Evolutionary conservation across 2,797 vertebrate species (phyloP).

Genomic region (Chrysocyon brachyurus): DNA sequence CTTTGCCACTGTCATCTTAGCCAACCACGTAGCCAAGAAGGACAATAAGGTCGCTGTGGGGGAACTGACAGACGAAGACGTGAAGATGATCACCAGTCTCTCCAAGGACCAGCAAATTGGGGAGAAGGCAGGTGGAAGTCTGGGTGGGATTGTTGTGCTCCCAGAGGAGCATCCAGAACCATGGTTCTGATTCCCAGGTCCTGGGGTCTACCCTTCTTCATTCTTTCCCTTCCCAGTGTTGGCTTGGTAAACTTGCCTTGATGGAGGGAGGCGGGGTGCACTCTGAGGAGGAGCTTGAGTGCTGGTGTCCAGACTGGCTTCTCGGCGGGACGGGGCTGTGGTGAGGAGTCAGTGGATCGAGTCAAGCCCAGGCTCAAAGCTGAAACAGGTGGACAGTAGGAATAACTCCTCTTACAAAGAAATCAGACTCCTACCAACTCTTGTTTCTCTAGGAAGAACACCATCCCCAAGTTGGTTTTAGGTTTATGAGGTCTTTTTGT

Average conservation of each 20-base stretch:
- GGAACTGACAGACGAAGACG: constrained; percentile 96
- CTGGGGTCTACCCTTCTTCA: neutral
- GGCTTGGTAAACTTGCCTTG: neutral
- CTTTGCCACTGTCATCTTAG: constrained; percentile 97
- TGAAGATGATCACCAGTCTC: constrained; percentile 94
- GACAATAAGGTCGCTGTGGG: constrained; percentile 95
- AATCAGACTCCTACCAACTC: fast-evolving
- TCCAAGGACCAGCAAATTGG: constrained; percentile 97
- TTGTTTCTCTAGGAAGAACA: fast-evolving
- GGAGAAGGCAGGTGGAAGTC: constrained; percentile 92
- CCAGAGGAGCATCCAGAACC: neutral
- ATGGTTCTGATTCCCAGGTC: neutral
- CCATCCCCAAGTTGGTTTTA: fast-evolving
- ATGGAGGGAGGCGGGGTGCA: fast-evolving
- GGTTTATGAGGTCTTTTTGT: neutral
- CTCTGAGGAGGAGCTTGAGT: neutral
- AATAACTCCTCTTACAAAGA: fast-evolving
- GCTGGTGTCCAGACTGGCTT: neutral
- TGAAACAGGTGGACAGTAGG: neutral
- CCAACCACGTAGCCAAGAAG: constrained; percentile 95
- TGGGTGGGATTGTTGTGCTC: neutral
- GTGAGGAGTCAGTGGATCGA: neutral
- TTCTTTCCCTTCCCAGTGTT: neutral
- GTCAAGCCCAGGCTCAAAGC: fast-evolving
- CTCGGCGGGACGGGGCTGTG: neutral